These are phyloP conservation scores for Zaprionus vittiger DNA, from an alignment of 1,140 invertebrate genomes.

Conservation along the genomic window DNA sequence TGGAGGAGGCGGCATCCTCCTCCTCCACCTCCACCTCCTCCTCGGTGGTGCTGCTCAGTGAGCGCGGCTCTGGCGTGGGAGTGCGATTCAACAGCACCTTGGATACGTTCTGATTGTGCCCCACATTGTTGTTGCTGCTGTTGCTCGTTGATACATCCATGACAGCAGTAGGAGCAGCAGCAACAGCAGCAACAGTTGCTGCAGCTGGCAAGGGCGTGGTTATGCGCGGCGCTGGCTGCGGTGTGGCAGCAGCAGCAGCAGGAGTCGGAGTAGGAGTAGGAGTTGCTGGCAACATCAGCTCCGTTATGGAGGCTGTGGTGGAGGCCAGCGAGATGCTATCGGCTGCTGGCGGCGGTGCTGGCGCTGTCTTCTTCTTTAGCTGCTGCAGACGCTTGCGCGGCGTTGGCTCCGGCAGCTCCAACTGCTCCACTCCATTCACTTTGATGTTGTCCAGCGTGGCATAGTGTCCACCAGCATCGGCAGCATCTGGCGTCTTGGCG, in stretches of 20 bases:
- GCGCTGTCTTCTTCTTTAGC: slow-evolving; percentile 76
- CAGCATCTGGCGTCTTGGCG: slow-evolving; percentile 47
- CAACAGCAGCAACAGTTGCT: not conserved
- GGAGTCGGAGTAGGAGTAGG: too few relatives aligned
- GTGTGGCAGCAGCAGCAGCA: slow-evolving; percentile 3
- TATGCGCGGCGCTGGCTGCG: slow-evolving; percentile 70
- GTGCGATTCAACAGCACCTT: slow-evolving; percentile 77
- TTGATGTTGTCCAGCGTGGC: slow-evolving; percentile 65
- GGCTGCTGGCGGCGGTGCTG: slow-evolving; percentile 63
- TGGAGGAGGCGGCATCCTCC: slow-evolving; percentile 66
- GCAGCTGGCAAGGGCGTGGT: slow-evolving; percentile 47
- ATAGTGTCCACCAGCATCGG: slow-evolving; percentile 48
- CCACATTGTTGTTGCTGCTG: too few relatives aligned
- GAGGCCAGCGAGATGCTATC: slow-evolving; percentile 66
- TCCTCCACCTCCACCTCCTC: slow-evolving; percentile 46
- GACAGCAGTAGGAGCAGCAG: not conserved
- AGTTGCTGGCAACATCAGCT: slow-evolving; percentile 19
- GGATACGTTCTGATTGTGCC: slow-evolving; percentile 61
- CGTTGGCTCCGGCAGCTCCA: slow-evolving; percentile 66
- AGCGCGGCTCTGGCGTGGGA: slow-evolving; percentile 78
- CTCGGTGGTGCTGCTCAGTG: slow-evolving; percentile 61
- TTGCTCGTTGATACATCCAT: not conserved
- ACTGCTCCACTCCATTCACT: not conserved
- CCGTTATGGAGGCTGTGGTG: slow-evolving; percentile 53
- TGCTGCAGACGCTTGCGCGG: slow-evolving; percentile 70